phyloP scores from a whole-genome alignment of 2,797 vertebrate genomes.

The Sparidentex hasta region DNA sequence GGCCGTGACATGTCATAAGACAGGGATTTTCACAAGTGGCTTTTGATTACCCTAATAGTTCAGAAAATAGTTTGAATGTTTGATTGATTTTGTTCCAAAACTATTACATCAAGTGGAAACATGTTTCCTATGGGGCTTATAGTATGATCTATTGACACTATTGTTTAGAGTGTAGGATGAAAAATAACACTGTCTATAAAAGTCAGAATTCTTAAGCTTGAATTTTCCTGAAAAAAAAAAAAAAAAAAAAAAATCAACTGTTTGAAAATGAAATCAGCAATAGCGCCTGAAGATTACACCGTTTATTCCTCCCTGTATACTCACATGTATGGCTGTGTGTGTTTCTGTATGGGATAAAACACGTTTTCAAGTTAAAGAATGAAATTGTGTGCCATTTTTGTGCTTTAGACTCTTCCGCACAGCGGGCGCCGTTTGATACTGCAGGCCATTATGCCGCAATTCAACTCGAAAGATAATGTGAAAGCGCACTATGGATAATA shows the following conservation, averaged over 20 bases:
- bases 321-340: not conserved
- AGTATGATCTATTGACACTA: not conserved
- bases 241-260: not conserved
- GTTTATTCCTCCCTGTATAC: not conserved
- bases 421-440: not conserved
- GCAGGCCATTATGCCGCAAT: not conserved
- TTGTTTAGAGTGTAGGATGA: not conserved
- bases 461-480: constrained; percentile 10
- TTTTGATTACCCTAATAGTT: constrained; percentile 23
- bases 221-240: not conserved
- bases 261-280: not conserved
- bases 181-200: not conserved
- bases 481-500: constrained; percentile 10
- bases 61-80: not conserved
- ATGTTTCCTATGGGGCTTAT: not conserved
- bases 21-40: constrained; percentile 35
- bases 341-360: not conserved
- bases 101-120: not conserved
- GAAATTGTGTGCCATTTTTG: not conserved
- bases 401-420: not conserved
- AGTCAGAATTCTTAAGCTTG: not conserved
- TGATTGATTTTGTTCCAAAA: not conserved
- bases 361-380: constrained; percentile 1
- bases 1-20: constrained; percentile 23
- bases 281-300: not conserved